Evolutionary conservation across 2,888 invertebrate species (phyloP), one percentile per base, ranked within the genome.

Genomic region (Adelphocoris suturalis): DNA sequence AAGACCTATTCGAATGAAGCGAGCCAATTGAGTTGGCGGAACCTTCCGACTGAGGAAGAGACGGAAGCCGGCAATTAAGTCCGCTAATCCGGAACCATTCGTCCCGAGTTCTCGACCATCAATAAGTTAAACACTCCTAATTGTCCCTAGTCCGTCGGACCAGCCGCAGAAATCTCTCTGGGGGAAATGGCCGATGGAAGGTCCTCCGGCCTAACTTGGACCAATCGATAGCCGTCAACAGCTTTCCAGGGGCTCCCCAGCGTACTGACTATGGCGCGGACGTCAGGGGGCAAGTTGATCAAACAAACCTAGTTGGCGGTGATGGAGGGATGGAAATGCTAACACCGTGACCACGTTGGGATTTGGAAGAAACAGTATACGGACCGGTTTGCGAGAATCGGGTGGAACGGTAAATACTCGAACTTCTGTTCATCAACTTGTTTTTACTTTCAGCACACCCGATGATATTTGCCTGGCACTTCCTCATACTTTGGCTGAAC

Each of bases 51-150:
- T 16, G 47, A 28, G 2, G 37, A 14, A 11, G 37, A 46, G 28
- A 28, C 12, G 75, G 23, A 47, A 28, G 47, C 37, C 27, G 27
- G 14, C 47, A 16, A 47, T 47, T 82, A 82, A 48, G 82, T 82
- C 19, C 47, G 82, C 52, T 82, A 82, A 82, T 82, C 82, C 52
- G 12, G 48, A 48, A 11, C 82, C 82, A 47, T 82, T 47, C 82
- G 12, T 13, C n/a, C n/a, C 82, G n/a, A 82, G 48, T n/a, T 48
- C 80, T 46, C 19, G 19, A 9, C 82, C 82, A 82, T 27, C 82
- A 47, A 27, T 82, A 82, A 48, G 47, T 82, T 82, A 46, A 82
- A 82, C 82, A 82, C 82, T 52, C 81, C 81, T 37, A 81, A 81
- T 81, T 81, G 46, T 81, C 81, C 81, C 28, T n/a, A 23, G 14